Evolutionary conservation across 2,888 invertebrate genomes (phyloP).

Genomic region (Amphipyra berbera): DNA sequence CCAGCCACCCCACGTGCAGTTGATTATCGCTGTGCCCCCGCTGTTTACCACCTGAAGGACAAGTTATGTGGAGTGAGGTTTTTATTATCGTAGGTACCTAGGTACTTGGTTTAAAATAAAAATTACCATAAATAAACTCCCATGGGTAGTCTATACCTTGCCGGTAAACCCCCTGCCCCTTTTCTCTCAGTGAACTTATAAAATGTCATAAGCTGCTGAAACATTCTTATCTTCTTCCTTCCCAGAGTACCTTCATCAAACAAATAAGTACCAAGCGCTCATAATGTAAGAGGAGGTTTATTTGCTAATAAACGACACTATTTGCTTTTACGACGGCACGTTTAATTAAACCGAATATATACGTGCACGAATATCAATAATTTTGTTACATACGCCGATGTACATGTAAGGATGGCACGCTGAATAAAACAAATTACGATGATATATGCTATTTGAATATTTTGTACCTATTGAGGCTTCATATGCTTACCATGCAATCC

Average conservation of each 20-base stretch:
- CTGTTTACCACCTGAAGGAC: slow-evolving; percentile 93
- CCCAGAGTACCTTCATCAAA: slow-evolving; percentile 6
- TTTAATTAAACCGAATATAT: slow-evolving; percentile 63
- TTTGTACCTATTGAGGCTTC: too few species aligned
- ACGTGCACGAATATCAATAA: slow-evolving; percentile 61
- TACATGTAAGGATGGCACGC: slow-evolving; percentile 40
- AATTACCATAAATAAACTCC: too few species aligned
- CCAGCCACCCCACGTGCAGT: slow-evolving; percentile 95
- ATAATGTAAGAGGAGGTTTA: slow-evolving; percentile 44
- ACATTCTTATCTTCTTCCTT: background rate
- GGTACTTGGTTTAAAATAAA: too few species aligned
- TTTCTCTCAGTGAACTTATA: too few species aligned
- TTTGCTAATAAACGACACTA: slow-evolving; percentile 54
- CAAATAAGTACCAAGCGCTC: slow-evolving; percentile 19
- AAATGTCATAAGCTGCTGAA: too few species aligned
- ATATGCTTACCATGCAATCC: too few species aligned
- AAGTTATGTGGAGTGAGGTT: background rate
- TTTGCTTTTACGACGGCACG: slow-evolving; percentile 59
- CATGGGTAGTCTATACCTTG: too few species aligned
- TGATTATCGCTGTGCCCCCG: slow-evolving; percentile 94
- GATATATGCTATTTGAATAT: too few species aligned
- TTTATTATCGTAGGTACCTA: too few species aligned
- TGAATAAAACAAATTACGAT: background rate
- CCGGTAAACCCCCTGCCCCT: too few species aligned
- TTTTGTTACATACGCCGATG: slow-evolving; percentile 40